Conservation (phyloP, 2,113 vertebrate species). For the Entelurus aequoreus region DNA sequence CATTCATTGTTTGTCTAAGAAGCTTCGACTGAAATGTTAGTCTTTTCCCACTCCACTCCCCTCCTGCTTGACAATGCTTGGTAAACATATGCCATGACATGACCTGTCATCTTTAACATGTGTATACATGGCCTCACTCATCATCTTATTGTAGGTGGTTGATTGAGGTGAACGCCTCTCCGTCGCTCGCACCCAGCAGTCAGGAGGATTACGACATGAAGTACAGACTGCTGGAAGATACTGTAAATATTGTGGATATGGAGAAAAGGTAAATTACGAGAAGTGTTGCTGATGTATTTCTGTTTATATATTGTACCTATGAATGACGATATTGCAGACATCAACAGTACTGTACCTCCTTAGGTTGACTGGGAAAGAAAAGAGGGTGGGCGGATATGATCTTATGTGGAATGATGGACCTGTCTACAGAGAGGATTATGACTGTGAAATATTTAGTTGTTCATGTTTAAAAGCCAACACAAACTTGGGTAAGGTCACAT, state of each 20-base stretch:
- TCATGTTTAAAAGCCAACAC: conserved; percentile 69
- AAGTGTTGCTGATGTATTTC: not conserved
- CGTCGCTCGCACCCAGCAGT: conserved; percentile 77
- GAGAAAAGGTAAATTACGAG: conserved; percentile 67
- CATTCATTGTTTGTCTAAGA: no score
- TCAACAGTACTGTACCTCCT: not conserved
- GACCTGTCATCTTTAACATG: no score
- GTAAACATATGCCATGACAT: no score
- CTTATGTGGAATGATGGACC: conserved; percentile 82
- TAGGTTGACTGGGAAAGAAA: conserved; percentile 78
- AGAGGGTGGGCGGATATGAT: conserved; percentile 79
- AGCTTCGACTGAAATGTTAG: no score
- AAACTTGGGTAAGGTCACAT: conserved; percentile 60
- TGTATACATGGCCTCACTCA: not conserved
- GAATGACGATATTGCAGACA: not conserved
- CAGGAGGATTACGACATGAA: conserved; percentile 82
- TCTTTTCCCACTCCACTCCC: no score
- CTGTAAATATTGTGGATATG: conserved; percentile 78
- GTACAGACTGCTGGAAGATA: conserved; percentile 78
- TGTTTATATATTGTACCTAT: not conserved
- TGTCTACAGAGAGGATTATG: conserved; percentile 70
- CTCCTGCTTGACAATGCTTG: no score
- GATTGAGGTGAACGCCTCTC: conserved; percentile 80
- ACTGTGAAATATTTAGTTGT: conserved; percentile 54
- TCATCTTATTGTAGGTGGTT: conserved; percentile 72